Percentiles rank a stretch among this genome's conserved stretches.
Evolutionary conservation across 2,113 vertebrate species (phyloP).

Genomic region (Esox niger): DNA sequence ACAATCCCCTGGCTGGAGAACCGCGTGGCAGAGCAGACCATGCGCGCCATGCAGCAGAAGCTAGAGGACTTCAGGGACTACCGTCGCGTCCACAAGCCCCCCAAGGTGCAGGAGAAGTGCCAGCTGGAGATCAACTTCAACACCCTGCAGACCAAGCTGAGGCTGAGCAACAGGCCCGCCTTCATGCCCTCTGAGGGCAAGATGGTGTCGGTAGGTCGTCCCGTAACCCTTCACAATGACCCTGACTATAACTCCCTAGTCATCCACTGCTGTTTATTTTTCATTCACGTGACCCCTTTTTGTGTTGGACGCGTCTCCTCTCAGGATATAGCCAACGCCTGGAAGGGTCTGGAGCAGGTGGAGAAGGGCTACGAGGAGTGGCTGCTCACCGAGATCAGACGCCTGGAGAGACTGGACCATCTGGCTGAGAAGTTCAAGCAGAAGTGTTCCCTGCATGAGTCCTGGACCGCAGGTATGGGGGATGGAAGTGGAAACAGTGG

Average conservation of each 20-base stretch:
- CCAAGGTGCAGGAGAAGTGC: conserved; percentile 89
- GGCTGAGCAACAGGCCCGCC: conserved; percentile 88
- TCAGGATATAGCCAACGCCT: conserved; percentile 88
- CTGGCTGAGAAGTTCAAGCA: conserved; percentile 92
- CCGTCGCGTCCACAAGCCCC: conserved; percentile 87
- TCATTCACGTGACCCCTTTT: too few species aligned
- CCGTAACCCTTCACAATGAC: background rate
- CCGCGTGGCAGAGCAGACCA: conserved; percentile 79
- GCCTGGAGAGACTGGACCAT: conserved; percentile 87
- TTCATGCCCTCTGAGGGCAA: conserved; percentile 96
- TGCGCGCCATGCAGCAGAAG: conserved; percentile 90
- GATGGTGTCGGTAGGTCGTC: conserved; percentile 83
- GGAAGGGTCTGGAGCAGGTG: conserved; percentile 87
- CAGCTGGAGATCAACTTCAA: conserved; percentile 96
- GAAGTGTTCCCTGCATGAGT: conserved; percentile 84
- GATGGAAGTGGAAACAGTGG: background rate
- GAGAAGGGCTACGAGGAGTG: conserved; percentile 94
- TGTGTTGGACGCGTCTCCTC: background rate
- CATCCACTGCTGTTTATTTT: background rate
- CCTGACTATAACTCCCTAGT: background rate
- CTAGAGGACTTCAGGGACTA: conserved; percentile 92
- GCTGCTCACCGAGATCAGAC: conserved; percentile 88
- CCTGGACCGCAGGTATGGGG: conserved; percentile 81
- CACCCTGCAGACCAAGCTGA: conserved; percentile 90
- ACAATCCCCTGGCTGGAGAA: conserved; percentile 85